Evolutionary conservation across 2,888 invertebrate genomes (phyloP), one percentile per base, ranked within the genome.

Genomic region (Protonemura montana): DNA sequence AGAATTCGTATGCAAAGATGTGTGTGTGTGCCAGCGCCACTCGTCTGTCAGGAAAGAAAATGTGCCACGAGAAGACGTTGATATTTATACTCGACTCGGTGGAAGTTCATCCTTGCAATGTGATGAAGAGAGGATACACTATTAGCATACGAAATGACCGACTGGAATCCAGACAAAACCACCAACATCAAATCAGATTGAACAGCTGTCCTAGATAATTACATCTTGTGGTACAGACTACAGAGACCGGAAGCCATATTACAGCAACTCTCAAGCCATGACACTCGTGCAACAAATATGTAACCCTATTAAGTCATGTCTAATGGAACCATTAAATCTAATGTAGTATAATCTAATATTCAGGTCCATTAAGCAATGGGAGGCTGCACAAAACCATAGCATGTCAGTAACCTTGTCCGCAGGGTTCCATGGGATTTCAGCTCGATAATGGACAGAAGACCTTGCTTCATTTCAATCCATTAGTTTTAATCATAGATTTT

Each of bases 341-440:
- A 82, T 82, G 41, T 82, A 82, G 41, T 16, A 41, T 82, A 82
- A 82, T 82, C 82, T 82, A 82, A 82, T 82, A 82, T 82, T 35
- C 82, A 42, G 82, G 82, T 41, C 82, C 82, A 82, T 82, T 82
- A 82, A 41, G 41, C 82, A 42, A 35, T 41, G 30, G 82, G 28
- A 82, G 35, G 82, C 30, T 30, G 29, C 26, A 82, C 26, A 26
- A 41, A n/a, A 26, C 30, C 35, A 82, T n/a, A n/a, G n/a, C n/a
- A n/a, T 41, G 82, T 82, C 41, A 82, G 59, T 59, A 59, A 59
- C 59, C 59, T 59, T 59, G 59, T 59, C 59, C 59, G 16, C 59
- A 21, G 41, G 6, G 41, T 59, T 21, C 25, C 82, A 0, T 82
- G 13, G 26, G 28, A 30, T 41, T 78, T 7, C 26, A 26, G 78